Evolutionary conservation across 1,140 invertebrate species (phyloP), one percentile per base, ranked within the genome.

Genomic region (Euglossa dilemma): DNA sequence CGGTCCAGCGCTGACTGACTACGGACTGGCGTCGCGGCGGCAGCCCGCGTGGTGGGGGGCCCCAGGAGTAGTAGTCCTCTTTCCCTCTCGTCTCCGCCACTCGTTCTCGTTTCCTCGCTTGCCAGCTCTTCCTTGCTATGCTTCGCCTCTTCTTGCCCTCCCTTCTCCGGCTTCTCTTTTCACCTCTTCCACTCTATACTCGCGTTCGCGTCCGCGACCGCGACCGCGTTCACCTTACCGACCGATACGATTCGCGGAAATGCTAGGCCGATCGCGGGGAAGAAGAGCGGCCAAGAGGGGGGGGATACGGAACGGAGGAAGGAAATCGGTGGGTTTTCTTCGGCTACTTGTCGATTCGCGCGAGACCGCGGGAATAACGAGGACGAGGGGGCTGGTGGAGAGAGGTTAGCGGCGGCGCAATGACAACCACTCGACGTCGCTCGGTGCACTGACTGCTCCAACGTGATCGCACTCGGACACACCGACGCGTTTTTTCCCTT

Each of bases 1-100:
- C 94, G 93, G 94, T 94, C 94, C 94, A 94, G 93, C 94, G 93
- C 93, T 94, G 93, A 94, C 94, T 94, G 94, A 94, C 91, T 94
- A 92, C 91, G 86, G 92, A 92, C 92, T 93, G 90, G 91, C 93
- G 93, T 93, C 92, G 92, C 93, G 91, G 90, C 92, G 90, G 90
- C 90, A 89, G 91, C 87, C 87, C 91, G 91, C 90, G 87, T 92
- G 91, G 93, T 93, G 93, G 93, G 93, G 85, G 92, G 91, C 86
- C 86, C 82, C 90, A 90, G 89, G 86, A 89, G 90, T 87, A 87
- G 89, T 86, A 80, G 84, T 88, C 88, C 90, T 88, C 88, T 88
- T 83, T 85, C 84, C 83, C 80, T 85, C 85, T 69, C 85, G 61
- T 74, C 77, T 89, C 87, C 84, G 73, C 81, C 86, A 54, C 78